Percentiles rank a stretch among this genome's conserved stretches.
phyloP scores from a whole-genome alignment of 2,888 invertebrate genomes.

The Pimpla rufipes region DNA sequence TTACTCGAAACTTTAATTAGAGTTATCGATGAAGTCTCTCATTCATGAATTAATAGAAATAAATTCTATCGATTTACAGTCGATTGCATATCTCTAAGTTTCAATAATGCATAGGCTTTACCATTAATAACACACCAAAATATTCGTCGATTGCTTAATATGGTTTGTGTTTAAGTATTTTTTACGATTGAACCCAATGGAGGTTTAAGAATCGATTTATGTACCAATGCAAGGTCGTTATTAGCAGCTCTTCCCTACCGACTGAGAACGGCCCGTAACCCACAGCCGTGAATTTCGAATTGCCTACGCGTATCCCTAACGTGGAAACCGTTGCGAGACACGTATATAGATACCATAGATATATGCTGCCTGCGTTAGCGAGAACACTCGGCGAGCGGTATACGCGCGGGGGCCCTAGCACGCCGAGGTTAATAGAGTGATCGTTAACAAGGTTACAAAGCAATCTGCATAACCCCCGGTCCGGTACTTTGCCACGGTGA shows the following conservation, averaged over 20 bases:
- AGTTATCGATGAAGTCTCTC: neutral
- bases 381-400: conserved; percentile 36
- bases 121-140: too few species aligned
- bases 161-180: too few species aligned
- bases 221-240: neutral
- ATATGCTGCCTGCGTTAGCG: conserved; percentile 37
- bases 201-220: neutral
- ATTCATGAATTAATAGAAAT: neutral
- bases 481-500: conserved; percentile 77
- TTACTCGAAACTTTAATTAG: conserved; percentile 23
- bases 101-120: too few species aligned
- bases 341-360: neutral
- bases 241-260: neutral
- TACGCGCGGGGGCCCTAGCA: conserved; percentile 67
- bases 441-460: conserved; percentile 85
- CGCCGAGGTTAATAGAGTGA: conserved; percentile 83
- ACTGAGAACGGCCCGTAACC: neutral
- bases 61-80: neutral
- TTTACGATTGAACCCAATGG: too few species aligned
- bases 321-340: conserved; percentile 40
- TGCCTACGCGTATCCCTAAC: conserved; percentile 37
- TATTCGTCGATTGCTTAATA: too few species aligned
- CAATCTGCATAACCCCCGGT: conserved; percentile 84
- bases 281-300: conserved; percentile 42
- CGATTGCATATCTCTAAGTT: neutral